Evolutionary conservation across 1,140 invertebrate genomes (phyloP).

Genomic region (Drosophila nannoptera): DNA sequence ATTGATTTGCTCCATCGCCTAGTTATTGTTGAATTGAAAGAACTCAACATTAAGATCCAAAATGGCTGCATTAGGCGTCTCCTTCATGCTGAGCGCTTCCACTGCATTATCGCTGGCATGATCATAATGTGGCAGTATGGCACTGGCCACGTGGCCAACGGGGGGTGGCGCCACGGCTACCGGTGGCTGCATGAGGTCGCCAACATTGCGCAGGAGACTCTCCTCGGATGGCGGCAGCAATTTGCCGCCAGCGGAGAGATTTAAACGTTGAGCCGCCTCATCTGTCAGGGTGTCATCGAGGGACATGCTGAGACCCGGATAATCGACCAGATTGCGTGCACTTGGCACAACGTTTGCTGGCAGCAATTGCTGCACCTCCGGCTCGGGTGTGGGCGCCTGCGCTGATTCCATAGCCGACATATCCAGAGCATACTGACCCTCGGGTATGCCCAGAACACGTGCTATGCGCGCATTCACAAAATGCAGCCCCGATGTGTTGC

Average conservation of each 20-base stretch:
- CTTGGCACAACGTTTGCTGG: constrained; percentile 15
- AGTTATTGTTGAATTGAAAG: constrained; percentile 74
- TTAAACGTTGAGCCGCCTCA: constrained; percentile 74
- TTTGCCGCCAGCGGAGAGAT: constrained; percentile 73
- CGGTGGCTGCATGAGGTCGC: constrained; percentile 70
- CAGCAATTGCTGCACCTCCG: constrained; percentile 39
- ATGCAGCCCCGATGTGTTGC: constrained; percentile 73
- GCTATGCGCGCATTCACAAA: constrained; percentile 66
- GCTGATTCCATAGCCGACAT: constrained; percentile 72
- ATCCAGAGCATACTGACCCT: constrained; percentile 75
- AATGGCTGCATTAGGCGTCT: constrained; percentile 56
- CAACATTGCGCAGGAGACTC: constrained; percentile 68
- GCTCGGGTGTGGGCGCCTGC: constrained; percentile 58
- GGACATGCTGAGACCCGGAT: constrained; percentile 72
- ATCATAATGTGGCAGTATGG: constrained; percentile 62
- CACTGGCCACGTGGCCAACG: constrained; percentile 40
- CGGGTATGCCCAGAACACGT: constrained; percentile 70
- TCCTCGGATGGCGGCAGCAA: constrained; percentile 74
- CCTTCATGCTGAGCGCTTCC: constrained; percentile 72
- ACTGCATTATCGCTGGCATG: constrained; percentile 78
- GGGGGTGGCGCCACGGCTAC: constrained; percentile 48
- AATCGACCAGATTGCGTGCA: constrained; percentile 61
- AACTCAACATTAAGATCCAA: constrained; percentile 74
- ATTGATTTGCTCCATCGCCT: constrained; percentile 7
- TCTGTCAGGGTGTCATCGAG: constrained; percentile 74